These are phyloP conservation scores for Pongo pygmaeus DNA, from an alignment of 2,113 vertebrate genomes.

Conservation along the genomic window DNA sequence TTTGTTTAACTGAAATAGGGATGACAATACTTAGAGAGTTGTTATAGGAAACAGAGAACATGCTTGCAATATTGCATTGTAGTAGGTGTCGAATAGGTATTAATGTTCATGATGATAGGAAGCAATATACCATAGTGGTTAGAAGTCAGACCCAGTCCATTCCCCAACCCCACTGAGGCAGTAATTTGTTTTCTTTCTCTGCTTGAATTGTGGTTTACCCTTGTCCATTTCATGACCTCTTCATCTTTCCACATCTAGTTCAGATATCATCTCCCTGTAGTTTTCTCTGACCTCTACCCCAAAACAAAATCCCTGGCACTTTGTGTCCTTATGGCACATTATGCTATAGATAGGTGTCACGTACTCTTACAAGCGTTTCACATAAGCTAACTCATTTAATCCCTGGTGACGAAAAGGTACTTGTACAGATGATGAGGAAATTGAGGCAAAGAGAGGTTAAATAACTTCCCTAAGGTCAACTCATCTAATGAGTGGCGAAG, in stretches of 20 bases:
- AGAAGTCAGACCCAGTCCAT: background rate
- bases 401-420: background rate
- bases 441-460: slow-evolving; percentile 4
- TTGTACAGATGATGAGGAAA: background rate
- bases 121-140: background rate
- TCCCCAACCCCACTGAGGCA: background rate
- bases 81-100: background rate
- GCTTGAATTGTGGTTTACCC: background rate
- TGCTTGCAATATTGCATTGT: background rate
- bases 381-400: background rate
- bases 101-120: background rate
- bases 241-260: slow-evolving; percentile 15
- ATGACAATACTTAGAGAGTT: background rate
- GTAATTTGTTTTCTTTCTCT: slow-evolving; percentile 7
- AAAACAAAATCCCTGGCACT: background rate
- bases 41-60: background rate
- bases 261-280: background rate
- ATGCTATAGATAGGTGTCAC: background rate
- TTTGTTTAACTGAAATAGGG: background rate
- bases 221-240: background rate
- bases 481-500: background rate
- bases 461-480: background rate
- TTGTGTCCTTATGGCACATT: background rate
- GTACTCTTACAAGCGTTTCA: background rate
- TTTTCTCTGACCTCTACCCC: background rate